Conservation (phyloP, 2,797 vertebrate species). For the Synaphobranchus kaupii region DNA sequence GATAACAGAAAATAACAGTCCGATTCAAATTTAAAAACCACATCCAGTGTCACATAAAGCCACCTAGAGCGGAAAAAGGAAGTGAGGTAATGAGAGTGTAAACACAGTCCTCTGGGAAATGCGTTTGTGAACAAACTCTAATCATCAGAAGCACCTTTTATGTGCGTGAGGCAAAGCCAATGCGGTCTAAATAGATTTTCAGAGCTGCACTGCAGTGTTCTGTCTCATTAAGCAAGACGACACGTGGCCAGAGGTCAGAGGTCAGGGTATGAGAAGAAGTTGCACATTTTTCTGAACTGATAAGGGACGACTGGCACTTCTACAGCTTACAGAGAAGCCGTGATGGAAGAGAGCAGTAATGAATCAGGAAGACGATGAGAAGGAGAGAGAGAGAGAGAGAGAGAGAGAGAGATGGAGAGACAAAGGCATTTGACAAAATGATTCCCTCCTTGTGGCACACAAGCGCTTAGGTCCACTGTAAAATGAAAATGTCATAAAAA, state of each 20-base stretch:
- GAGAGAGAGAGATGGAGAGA: not conserved
- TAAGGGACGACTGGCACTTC: not conserved
- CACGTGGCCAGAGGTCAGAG: not conserved
- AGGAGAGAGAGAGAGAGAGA: too few relatives aligned
- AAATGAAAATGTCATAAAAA: slow-evolving; percentile 17
- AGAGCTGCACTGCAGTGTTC: not conserved
- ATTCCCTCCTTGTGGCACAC: slow-evolving; percentile 5
- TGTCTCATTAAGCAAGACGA: not conserved
- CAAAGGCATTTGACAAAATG: not conserved
- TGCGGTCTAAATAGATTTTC: not conserved
- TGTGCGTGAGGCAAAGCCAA: not conserved
- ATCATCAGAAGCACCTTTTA: not conserved
- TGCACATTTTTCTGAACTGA: not conserved
- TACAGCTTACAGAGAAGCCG: slow-evolving; percentile 12
- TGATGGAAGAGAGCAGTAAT: not conserved
- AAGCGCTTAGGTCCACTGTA: slow-evolving; percentile 16
- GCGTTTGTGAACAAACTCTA: not conserved
- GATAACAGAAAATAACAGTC: too few relatives aligned
- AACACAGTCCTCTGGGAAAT: too few relatives aligned
- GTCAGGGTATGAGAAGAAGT: not conserved
- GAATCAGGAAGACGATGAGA: not conserved
- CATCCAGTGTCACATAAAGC: not conserved
- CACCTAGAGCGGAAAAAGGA: not conserved
- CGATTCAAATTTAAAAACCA: too few relatives aligned
- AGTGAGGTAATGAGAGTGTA: not conserved